Base-by-base conservation (phyloP, 2,888 invertebrate genomes). In the Phasia obesa region DNA sequence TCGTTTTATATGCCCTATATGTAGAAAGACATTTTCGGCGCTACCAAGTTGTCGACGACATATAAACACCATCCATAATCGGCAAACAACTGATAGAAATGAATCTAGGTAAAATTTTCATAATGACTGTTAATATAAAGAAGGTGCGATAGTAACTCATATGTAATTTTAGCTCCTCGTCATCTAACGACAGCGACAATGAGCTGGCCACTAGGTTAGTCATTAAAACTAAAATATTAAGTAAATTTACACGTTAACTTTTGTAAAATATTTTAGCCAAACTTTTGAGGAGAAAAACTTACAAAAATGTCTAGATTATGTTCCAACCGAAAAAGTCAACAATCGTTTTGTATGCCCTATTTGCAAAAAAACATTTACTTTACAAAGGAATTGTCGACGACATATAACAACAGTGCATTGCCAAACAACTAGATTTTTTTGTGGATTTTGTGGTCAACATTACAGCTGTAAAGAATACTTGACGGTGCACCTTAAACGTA, bases 321-420 rank as follows among this genome's bases (percentile, higher is more conserved):
- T 42, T 42, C 88, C 9, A 87, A 77, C 70, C 15, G n/a, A 57
- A 35, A 62, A 70, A 51, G 64, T 77, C 13, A 35, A 70, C 2
- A 87, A 86, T 0, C 87, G 88, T 3, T 87, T 88, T 71, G 86
- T 81, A 0, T 90, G 90, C 27, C 84, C 86, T 6, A 85, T 86
- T 11, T 90, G 90, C 51, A 86, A 85, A 17, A 89, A 89, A 82
- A 87, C 88, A 0, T 90, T 90, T 55, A 88, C 88, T 0, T 88
- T 88, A 88, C 86, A 87, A 42, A 88, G 88, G 9, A 89, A 90
- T 80, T 86, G 90, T 76, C 87, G 87, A 35, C 88, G 90, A 0
- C 90, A 90, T 62, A 86, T 88, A 9, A 86, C 86, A 31, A 83
- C 83, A 0, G 89, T 89, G 53, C 84, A 86, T 60, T 87, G 84